A percentile compares a stretch with the other conserved stretches of the same genome.
phyloP scores from a whole-genome alignment of 2,113 vertebrate genomes.

The Tragelaphus imberbis region DNA sequence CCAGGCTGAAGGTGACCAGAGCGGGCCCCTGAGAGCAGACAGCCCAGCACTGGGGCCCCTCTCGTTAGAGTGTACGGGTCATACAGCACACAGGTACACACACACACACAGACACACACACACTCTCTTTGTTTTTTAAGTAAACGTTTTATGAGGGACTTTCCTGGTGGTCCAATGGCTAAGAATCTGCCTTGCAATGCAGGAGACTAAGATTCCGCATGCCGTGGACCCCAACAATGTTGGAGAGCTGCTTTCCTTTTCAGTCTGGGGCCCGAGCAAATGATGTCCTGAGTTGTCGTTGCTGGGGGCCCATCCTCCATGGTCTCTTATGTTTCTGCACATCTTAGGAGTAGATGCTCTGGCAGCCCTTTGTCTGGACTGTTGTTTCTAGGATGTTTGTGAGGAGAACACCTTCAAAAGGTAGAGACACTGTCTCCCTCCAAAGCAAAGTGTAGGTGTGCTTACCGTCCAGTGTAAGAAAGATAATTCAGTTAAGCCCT shows the following conservation, averaged over 20 bases:
- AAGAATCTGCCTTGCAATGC: not conserved
- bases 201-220: not conserved
- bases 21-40: not conserved
- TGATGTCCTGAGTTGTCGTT: fast-evolving
- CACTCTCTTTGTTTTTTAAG: not conserved
- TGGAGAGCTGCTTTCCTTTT: not conserved
- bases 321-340: not conserved
- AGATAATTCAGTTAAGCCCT: not conserved
- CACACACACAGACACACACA: not conserved
- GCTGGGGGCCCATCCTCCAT: fast-evolving
- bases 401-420: not conserved
- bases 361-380: not conserved
- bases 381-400: not conserved
- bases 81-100: not conserved
- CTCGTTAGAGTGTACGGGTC: not conserved
- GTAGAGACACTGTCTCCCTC: not conserved
- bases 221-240: fast-evolving
- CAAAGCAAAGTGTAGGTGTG: not conserved
- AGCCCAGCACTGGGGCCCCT: not conserved
- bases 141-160: not conserved
- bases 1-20: not conserved
- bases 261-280: not conserved
- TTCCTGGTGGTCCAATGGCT: not conserved
- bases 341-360: not conserved
- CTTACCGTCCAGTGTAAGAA: fast-evolving